Evolutionary conservation across 2,797 vertebrate species (phyloP).

Genomic region (Buceros bicornis): DNA sequence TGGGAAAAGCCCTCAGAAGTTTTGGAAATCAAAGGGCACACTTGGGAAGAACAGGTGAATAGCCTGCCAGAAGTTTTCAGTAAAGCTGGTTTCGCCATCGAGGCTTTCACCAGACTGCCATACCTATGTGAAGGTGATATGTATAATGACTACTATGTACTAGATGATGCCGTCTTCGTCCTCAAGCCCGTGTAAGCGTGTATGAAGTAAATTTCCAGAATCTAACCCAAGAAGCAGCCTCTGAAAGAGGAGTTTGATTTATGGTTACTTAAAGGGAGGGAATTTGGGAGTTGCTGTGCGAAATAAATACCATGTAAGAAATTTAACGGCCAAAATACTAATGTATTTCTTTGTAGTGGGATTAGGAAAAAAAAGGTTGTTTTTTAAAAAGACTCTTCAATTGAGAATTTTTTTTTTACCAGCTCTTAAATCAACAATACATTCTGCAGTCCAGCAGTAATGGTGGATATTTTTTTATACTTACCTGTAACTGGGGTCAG

Average conservation of each 20-base stretch:
- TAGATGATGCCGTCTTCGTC: conserved; percentile 96
- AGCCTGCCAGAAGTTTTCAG: conserved; percentile 89
- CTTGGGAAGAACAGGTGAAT: conserved; percentile 97
- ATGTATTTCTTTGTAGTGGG: conserved; percentile 83
- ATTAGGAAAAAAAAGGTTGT: conserved; percentile 32
- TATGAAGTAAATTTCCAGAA: conserved; percentile 45
- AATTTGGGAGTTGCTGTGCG: conserved; percentile 64
- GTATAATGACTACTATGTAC: conserved; percentile 96
- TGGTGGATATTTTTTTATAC: conserved; percentile 81
- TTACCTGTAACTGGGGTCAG: conserved; percentile 72
- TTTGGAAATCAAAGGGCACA: conserved; percentile 89
- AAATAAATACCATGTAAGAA: conserved; percentile 75
- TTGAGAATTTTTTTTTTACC: conserved; percentile 79
- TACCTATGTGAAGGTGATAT: conserved; percentile 98
- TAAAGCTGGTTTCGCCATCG: conserved; percentile 90
- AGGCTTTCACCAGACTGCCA: conserved; percentile 93
- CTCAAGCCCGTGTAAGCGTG: conserved; percentile 84
- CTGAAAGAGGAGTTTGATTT: conserved; percentile 57
- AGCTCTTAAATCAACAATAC: conserved; percentile 68
- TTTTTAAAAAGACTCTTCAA: conserved; percentile 72
- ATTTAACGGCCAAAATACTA: conserved; percentile 82
- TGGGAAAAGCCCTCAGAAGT: conserved; percentile 94
- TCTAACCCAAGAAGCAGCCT: conserved; percentile 49
- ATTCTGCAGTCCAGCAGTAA: conserved; percentile 73
- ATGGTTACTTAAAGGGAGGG: conserved; percentile 52